Evolutionary conservation across 2,797 vertebrate species (phyloP).

Genomic region (Craterocephalus amniculus): DNA sequence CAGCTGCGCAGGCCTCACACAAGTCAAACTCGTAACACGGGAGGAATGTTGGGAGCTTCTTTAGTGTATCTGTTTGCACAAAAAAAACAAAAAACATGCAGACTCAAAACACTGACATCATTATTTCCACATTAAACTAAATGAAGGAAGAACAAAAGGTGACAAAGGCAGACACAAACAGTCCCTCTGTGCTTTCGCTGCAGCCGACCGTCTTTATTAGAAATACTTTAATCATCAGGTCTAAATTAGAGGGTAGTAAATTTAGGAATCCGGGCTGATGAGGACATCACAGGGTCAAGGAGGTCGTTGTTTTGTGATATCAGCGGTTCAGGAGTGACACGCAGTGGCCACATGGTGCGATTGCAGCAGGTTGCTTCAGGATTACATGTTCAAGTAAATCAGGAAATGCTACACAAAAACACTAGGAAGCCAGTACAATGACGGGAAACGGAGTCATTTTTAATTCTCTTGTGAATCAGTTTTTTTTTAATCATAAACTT

Average conservation of each 20-base stretch:
- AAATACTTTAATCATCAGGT: slow-evolving; percentile 36
- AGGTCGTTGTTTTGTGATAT: slow-evolving; percentile 33
- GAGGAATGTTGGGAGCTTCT: slow-evolving; percentile 32
- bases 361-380: slow-evolving; percentile 12
- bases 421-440: neutral
- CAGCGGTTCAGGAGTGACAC: slow-evolving; percentile 31
- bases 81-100: too few relatives aligned
- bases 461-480: slow-evolving; percentile 6
- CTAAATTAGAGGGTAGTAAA: slow-evolving; percentile 59
- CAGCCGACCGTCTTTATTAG: slow-evolving; percentile 54
- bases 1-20: slow-evolving; percentile 48
- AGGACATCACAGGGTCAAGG: slow-evolving; percentile 55
- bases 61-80: neutral
- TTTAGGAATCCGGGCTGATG: slow-evolving; percentile 51
- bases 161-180: neutral
- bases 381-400: neutral
- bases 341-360: slow-evolving; percentile 34
- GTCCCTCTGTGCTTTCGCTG: neutral
- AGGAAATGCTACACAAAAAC: neutral
- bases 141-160: neutral
- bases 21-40: slow-evolving; percentile 36
- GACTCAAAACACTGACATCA: neutral
- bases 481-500: neutral
- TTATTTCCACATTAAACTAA: neutral
- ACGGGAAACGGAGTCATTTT: neutral